Conservation (phyloP, 2,888 invertebrate species). For the Heterodera filipjevi region DNA sequence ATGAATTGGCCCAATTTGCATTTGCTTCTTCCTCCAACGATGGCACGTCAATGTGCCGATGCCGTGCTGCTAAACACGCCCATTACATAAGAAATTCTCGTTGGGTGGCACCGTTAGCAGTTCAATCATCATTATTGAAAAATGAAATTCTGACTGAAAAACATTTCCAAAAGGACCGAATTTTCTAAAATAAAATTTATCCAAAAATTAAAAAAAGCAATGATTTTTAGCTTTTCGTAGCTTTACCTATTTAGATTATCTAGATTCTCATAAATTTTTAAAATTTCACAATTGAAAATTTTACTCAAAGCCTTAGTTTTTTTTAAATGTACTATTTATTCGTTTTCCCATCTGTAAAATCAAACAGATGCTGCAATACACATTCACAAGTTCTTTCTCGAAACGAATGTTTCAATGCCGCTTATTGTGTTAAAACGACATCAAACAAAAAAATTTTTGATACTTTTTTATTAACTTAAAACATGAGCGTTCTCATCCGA, state of each 20-base stretch:
- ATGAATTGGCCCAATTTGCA: conserved; percentile 21
- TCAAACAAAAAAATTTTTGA: neutral
- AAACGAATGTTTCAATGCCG: neutral
- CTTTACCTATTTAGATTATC: too few species aligned
- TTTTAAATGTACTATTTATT: too few species aligned
- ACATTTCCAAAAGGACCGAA: neutral
- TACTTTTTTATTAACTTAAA: neutral
- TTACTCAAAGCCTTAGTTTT: too few species aligned
- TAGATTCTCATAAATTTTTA: too few species aligned
- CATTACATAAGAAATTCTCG: neutral
- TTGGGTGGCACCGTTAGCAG: neutral
- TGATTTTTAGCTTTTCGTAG: too few species aligned
- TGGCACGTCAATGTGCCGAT: neutral
- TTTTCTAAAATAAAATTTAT: too few species aligned
- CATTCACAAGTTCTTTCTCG: too few species aligned
- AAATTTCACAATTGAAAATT: too few species aligned
- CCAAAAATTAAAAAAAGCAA: too few species aligned
- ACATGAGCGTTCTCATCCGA: neutral
- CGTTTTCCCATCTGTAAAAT: too few species aligned
- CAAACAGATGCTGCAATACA: too few species aligned
- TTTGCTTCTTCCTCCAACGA: neutral
- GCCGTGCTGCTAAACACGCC: neutral
- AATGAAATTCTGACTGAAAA: neutral
- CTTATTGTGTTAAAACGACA: neutral
- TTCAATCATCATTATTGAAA: neutral